Base-by-base conservation (phyloP, 2,113 vertebrate species). In the Tupaia tana region DNA sequence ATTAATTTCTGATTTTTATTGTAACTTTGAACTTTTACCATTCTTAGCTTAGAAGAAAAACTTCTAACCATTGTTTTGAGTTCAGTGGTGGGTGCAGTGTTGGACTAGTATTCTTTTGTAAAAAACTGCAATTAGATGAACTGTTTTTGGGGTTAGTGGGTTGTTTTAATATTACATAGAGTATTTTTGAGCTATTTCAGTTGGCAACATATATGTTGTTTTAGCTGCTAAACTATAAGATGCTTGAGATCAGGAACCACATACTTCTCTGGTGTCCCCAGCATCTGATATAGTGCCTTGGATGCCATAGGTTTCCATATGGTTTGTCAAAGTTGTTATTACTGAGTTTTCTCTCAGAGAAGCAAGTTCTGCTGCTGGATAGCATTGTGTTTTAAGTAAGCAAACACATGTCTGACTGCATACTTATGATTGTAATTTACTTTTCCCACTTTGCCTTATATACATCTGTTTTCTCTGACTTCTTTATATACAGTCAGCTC, bases 401-500 rank as follows among this genome's bases (percentile, higher is more conserved):
- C 94, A 97, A 96, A 94, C 86, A 94, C 86, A 89, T 95, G 61
- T 97, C 96, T 95, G 96, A 97, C 94, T 96, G 63, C 91, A 96
- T 96, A 96, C 90, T 97, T 94, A 97, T 96, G 95, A 96, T 34
- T 97, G 80, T 94, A 93, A 96, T 89, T 96, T 93, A 59, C 93
- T 95, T 95, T 97, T 96, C 95, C 96, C 95, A 73, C 93, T 96
- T 97, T 97, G 92, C 96, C 97, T 97, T 96, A 97, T 95, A 74
- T 97, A 92, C 95, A 93, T 96, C 93, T 97, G 97, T 97, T 97
- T 97, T 97, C 88, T 97, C 93, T 97, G 91, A 95, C 97, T 97
- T 97, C 96, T 97, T 97, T 97, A 96, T 95, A 96, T 93, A 96
- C 97, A 97, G 97, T 97, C 96, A 97, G 97, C 96, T 97, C 97